phyloP scores from a whole-genome alignment of 2,888 invertebrate genomes.

The Nasonia oneida region DNA sequence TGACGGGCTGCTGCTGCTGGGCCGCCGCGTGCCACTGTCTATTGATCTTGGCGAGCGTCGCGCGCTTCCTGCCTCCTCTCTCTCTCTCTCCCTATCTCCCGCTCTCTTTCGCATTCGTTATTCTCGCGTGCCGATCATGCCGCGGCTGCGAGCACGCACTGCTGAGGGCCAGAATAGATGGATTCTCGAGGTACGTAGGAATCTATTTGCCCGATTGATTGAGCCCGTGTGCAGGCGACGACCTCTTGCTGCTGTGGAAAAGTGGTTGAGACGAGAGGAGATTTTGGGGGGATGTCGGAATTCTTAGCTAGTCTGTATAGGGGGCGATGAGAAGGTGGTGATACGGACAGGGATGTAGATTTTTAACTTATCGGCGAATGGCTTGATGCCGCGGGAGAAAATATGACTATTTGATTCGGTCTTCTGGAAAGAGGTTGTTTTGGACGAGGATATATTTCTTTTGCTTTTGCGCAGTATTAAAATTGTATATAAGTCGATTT shows the following conservation, averaged over 20 bases:
- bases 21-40: conserved; percentile 70
- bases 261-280: not conserved
- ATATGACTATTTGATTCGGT: not conserved
- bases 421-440: too few relatives aligned
- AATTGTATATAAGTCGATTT: too few relatives aligned
- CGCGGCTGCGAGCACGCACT: conserved; percentile 13
- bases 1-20: conserved; percentile 65
- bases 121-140: conserved; percentile 46
- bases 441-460: too few relatives aligned
- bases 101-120: conserved; percentile 49
- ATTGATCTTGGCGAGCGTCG: conserved; percentile 76
- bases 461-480: too few relatives aligned
- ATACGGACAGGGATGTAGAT: not conserved
- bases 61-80: conserved; percentile 61
- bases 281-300: not conserved
- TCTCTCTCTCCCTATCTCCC: conserved; percentile 37
- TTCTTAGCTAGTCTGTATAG: not conserved
- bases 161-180: not conserved
- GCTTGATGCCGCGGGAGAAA: not conserved
- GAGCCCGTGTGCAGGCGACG: not conserved
- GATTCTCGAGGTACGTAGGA: conserved; percentile 18
- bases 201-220: conserved; percentile 29
- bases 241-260: not conserved
- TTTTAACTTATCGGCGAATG: not conserved
- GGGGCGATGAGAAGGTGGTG: not conserved